phyloP scores from a whole-genome alignment of 2,888 invertebrate genomes.

The Neoitamus cyanurus region DNA sequence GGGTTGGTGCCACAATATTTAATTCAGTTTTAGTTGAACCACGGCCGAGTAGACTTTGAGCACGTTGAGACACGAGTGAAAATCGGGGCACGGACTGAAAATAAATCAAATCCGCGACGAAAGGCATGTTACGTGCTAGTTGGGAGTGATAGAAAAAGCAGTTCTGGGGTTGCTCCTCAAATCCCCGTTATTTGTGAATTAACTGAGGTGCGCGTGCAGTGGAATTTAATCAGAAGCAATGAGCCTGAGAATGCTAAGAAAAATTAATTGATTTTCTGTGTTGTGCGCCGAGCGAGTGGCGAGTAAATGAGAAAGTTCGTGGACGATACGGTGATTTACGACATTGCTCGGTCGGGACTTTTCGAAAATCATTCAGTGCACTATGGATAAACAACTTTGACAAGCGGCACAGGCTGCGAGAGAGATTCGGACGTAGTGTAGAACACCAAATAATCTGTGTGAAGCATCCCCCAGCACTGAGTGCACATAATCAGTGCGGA shows the following conservation, averaged over 20 bases:
- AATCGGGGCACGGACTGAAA: slow-evolving; percentile 27
- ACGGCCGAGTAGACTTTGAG: slow-evolving; percentile 27
- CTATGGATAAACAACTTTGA: slow-evolving; percentile 51
- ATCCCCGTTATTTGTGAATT: not conserved
- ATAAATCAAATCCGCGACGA: slow-evolving; percentile 3
- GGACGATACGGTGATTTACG: slow-evolving; percentile 37
- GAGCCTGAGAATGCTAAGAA: not conserved
- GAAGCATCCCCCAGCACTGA: not conserved
- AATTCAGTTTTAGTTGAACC: slow-evolving; percentile 51
- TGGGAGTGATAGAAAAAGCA: not conserved
- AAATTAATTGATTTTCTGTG: slow-evolving; percentile 15
- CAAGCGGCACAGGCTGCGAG: slow-evolving; percentile 6
- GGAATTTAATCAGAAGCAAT: not conserved
- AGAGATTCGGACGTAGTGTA: not conserved
- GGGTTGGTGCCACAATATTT: slow-evolving; percentile 48
- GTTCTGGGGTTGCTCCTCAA: not conserved
- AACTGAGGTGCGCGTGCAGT: not conserved
- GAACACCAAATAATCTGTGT: not conserved
- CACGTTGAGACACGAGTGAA: not conserved
- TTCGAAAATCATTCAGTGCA: slow-evolving; percentile 14
- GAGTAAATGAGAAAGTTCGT: slow-evolving; percentile 26
- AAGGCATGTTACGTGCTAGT: not conserved
- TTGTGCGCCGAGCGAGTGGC: not conserved
- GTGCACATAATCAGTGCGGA: not conserved
- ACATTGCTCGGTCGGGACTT: not conserved